These are phyloP conservation scores for Drosophila rhopaloa DNA, from an alignment of 1,140 invertebrate species.

Conservation along the genomic window DNA sequence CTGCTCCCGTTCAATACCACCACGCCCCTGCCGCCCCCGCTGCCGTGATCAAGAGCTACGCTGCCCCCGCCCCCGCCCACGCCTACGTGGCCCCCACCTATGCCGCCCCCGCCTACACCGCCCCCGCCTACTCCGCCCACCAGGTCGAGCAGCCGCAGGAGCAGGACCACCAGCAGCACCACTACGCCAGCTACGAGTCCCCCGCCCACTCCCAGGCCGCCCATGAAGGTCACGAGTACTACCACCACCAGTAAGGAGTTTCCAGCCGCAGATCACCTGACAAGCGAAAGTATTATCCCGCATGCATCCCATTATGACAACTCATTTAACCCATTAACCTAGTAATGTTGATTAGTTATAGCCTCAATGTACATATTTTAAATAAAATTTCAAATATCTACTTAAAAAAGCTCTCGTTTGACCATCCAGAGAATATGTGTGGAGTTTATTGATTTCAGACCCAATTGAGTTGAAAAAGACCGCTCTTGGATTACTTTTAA, in stretches of 20 bases:
- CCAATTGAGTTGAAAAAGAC: too few species aligned
- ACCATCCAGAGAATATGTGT: background rate
- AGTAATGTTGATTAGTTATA: slow-evolving; percentile 60
- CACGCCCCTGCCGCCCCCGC: slow-evolving; percentile 52
- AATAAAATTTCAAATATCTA: slow-evolving; percentile 41
- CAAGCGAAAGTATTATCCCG: slow-evolving; percentile 61
- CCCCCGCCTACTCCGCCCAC: slow-evolving; percentile 38
- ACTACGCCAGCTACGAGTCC: slow-evolving; percentile 70
- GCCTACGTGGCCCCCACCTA: slow-evolving; percentile 54
- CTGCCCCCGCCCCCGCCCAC: slow-evolving; percentile 56
- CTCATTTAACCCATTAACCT: slow-evolving; percentile 36
- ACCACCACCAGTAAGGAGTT: slow-evolving; percentile 63
- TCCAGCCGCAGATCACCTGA: slow-evolving; percentile 16
- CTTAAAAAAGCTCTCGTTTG: background rate
- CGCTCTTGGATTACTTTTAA: too few species aligned
- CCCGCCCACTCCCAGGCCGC: slow-evolving; percentile 56
- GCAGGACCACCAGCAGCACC: slow-evolving; percentile 55
- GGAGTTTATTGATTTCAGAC: too few species aligned
- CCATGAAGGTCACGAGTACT: slow-evolving; percentile 69
- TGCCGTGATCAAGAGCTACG: slow-evolving; percentile 52
- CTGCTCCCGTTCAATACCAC: slow-evolving; percentile 63
- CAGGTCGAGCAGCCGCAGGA: slow-evolving; percentile 48
- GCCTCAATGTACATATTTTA: slow-evolving; percentile 60
- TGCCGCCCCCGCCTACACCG: slow-evolving; percentile 33
- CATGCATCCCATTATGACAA: slow-evolving; percentile 42